Evolutionary conservation across 2,113 vertebrate genomes (phyloP).

Genomic region (Phyllostomus hastatus): DNA sequence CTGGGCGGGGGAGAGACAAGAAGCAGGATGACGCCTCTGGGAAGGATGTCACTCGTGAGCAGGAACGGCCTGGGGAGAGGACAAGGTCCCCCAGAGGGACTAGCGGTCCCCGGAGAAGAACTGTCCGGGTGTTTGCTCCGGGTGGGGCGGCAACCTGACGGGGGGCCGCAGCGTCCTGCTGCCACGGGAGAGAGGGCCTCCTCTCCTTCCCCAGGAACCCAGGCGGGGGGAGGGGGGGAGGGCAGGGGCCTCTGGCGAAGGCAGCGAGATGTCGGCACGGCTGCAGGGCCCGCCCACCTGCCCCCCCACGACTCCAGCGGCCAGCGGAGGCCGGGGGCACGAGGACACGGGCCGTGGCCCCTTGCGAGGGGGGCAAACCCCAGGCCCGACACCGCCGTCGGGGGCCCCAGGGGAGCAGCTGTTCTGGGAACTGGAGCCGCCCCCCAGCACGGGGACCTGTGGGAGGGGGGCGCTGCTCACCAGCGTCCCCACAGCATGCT

Average conservation of each 20-base stretch:
- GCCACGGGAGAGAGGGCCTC: not conserved
- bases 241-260: rapidly evolving
- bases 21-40: not conserved
- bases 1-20: constrained; percentile 73
- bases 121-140: rapidly evolving
- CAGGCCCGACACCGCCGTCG: rapidly evolving
- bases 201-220: not conserved
- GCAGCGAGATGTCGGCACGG: rapidly evolving
- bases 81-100: not conserved
- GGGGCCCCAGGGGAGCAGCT: rapidly evolving
- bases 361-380: not conserved
- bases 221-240: not conserved
- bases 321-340: not conserved
- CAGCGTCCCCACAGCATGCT: rapidly evolving
- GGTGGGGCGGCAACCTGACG: not conserved
- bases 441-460: not conserved
- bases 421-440: not conserved
- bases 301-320: not conserved
- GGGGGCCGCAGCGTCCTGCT: rapidly evolving
- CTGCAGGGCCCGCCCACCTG: rapidly evolving
- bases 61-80: rapidly evolving
- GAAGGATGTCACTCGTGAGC: rapidly evolving
- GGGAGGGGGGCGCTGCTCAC: rapidly evolving
- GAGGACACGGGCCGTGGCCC: not conserved
- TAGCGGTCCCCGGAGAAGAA: not conserved